Base-by-base conservation (phyloP, 1,140 invertebrate species). In the Antheraea mylitta region DNA sequence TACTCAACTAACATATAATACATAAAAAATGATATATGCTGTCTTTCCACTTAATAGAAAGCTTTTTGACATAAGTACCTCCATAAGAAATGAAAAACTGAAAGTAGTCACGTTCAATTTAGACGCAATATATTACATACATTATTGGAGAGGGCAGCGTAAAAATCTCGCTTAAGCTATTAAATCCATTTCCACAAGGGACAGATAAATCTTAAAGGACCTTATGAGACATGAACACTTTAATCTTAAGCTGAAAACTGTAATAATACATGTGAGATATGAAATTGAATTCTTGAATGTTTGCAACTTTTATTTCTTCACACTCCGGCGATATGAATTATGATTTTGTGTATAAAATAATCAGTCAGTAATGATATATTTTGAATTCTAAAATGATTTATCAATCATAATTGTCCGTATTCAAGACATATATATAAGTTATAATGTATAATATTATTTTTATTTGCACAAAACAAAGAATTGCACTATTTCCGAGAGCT, bases 151-250 rank as follows among this genome's bases (percentile, higher is more conserved):
- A 6, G 45, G 16, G 45, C 16, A 53, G 38, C 61, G 64, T 53
- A 60, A 42, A 71, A 67, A 64, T 71, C 69, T 64, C 36, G 60
- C 65, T 68, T 60, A 68, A 65, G 61, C 66, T 65, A 68, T 64
- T 68, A 63, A 18, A 53, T 58, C 37, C 30, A 53, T 37, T 30
- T 6, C 53, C 70, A 37, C 70, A 60, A 65, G 66, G 66, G 70
- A 65, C 53, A 66, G 66, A 71, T 71, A 71, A 68, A 71, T 71
- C 70, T 71, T 68, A 53, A 48, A 45, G 48, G 13, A 68, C 66
- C 68, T 71, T 68, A 68, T 68, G 61, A 68, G 53, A 18, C 62
- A 64, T 36, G 66, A 68, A 62, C 58, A 18, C 13, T 53, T 66
- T 65, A 68, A 71, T 71, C 66, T 68, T 19, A 6, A 16, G 42